Conservation (phyloP, 2,888 invertebrate species). For the Eubasilissa splendida region DNA sequence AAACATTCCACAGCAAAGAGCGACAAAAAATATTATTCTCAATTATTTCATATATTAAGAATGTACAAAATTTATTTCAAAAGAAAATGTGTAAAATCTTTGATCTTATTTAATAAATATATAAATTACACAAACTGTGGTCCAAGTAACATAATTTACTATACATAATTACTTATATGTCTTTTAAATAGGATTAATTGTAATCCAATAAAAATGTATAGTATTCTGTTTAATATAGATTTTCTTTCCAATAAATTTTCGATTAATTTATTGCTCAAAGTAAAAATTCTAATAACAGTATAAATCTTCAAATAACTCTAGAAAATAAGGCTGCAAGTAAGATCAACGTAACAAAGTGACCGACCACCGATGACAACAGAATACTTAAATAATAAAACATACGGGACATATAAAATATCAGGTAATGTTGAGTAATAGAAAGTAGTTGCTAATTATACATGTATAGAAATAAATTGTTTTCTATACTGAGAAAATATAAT, state of each 20-base stretch:
- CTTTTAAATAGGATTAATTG: too few relatives aligned
- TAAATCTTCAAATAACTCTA: not conserved
- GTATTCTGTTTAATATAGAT: not conserved
- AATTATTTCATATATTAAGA: not conserved
- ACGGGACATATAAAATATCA: not conserved
- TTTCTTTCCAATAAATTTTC: constrained; percentile 13
- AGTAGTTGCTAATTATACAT: too few relatives aligned
- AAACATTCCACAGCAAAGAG: constrained; percentile 10
- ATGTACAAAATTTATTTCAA: constrained; percentile 3
- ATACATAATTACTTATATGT: too few relatives aligned
- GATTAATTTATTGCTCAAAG: constrained; percentile 37
- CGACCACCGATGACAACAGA: too few relatives aligned
- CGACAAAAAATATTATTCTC: constrained; percentile 12
- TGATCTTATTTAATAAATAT: constrained; percentile 22
- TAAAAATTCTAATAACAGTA: constrained; percentile 4
- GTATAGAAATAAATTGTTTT: not conserved
- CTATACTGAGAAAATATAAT: not conserved
- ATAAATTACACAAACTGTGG: constrained; percentile 31
- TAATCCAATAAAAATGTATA: too few relatives aligned
- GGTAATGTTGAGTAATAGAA: constrained; percentile 7
- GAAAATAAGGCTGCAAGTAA: not conserved
- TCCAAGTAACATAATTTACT: constrained; percentile 27
- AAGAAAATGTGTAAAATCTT: constrained; percentile 10
- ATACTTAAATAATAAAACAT: constrained; percentile 3
- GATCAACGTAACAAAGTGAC: too few relatives aligned